Conservation (phyloP, 2,797 vertebrate species). For the Tapera naevia region DNA sequence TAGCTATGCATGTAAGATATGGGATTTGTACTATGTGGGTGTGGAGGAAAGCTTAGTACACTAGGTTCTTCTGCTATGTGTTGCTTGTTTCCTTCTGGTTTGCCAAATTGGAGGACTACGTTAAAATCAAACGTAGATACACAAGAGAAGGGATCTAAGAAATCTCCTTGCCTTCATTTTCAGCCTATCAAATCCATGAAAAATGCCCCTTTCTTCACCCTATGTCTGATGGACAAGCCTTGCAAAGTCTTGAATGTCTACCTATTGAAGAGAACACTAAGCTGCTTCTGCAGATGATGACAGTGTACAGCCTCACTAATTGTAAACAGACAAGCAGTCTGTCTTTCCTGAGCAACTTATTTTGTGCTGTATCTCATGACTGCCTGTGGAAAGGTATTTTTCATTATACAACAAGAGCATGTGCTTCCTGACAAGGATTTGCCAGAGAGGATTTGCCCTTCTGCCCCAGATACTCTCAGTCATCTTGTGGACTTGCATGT, state of each 20-base stretch:
- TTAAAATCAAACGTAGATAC: background rate
- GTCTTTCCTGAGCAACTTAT: background rate
- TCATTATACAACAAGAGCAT: background rate
- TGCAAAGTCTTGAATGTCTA: background rate
- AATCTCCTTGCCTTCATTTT: background rate
- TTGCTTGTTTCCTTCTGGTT: background rate
- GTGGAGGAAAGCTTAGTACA: background rate
- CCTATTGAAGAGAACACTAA: background rate
- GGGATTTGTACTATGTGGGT: background rate
- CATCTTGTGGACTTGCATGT: background rate
- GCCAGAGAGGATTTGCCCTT: background rate
- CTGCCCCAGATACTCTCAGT: background rate
- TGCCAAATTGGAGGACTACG: background rate
- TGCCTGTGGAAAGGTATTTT: background rate
- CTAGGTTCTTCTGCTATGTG: background rate
- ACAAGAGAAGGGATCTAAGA: background rate
- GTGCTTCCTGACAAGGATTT: background rate
- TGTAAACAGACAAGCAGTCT: background rate
- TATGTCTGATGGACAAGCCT: accelerated
- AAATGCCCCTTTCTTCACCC: background rate
- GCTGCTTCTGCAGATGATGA: background rate
- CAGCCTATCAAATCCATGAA: background rate
- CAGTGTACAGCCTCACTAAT: background rate
- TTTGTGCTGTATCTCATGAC: background rate
- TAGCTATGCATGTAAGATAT: background rate